Evolutionary conservation across 2,797 vertebrate genomes (phyloP).

Genomic region (Sebastes paucispinis): DNA sequence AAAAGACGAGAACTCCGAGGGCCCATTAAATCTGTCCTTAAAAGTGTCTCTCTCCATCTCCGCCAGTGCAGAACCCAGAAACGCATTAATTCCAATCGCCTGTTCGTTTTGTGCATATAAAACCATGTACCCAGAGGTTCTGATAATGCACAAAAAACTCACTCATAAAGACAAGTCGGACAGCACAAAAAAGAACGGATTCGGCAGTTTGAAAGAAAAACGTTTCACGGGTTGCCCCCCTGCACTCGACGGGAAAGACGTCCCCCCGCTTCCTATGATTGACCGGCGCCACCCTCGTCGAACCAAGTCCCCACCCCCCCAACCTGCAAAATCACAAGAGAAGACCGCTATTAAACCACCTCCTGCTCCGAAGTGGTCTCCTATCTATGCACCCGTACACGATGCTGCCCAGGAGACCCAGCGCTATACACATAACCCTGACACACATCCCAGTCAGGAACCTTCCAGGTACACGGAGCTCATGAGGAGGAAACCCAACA

Average conservation of each 20-base stretch:
- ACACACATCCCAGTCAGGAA: slow-evolving; percentile 34
- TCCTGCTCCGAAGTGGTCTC: slow-evolving; percentile 64
- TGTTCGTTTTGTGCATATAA: slow-evolving; percentile 90
- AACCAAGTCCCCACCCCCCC: slow-evolving; percentile 78
- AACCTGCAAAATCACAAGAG: slow-evolving; percentile 75
- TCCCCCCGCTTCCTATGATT: slow-evolving; percentile 78
- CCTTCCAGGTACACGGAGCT: slow-evolving; percentile 60
- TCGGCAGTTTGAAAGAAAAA: slow-evolving; percentile 49
- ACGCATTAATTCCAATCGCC: slow-evolving; percentile 73
- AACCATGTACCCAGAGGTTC: slow-evolving; percentile 93
- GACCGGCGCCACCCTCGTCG: slow-evolving; percentile 71
- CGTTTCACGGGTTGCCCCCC: slow-evolving; percentile 94
- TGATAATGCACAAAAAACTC: slow-evolving; percentile 91
- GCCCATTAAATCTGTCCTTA: slow-evolving; percentile 88
- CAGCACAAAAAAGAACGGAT: slow-evolving; percentile 36
- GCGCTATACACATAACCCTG: slow-evolving; percentile 6
- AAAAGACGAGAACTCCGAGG: slow-evolving; percentile 71
- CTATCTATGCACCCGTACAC: slow-evolving; percentile 62
- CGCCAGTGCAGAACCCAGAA: slow-evolving; percentile 72
- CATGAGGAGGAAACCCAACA: slow-evolving; percentile 50
- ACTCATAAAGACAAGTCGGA: slow-evolving; percentile 88
- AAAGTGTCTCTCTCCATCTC: slow-evolving; percentile 77
- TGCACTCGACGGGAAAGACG: slow-evolving; percentile 90
- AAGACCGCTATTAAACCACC: slow-evolving; percentile 58
- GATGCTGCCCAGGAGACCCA: slow-evolving; percentile 45